These are phyloP conservation scores for Helogale parvula DNA, from an alignment of 2,113 vertebrate genomes.

Conservation along the genomic window DNA sequence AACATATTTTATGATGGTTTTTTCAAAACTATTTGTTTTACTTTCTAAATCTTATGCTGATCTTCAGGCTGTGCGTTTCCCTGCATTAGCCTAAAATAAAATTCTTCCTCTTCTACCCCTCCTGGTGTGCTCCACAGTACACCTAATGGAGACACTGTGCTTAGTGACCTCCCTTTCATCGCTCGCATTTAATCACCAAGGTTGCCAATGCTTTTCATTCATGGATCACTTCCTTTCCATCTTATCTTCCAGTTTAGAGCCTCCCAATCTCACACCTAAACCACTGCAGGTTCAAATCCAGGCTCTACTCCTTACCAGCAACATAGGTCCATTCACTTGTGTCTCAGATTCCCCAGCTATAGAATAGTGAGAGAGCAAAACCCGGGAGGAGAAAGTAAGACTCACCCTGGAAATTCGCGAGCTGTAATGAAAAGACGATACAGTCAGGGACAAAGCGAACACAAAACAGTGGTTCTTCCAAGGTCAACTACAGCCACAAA, in stretches of 20 bases:
- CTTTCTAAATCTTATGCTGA: conserved; percentile 4
- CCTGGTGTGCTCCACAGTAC: neutral
- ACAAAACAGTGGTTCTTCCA: neutral
- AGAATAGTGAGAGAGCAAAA: neutral
- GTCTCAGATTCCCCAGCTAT: neutral
- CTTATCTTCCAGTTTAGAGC: neutral
- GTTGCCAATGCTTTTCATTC: neutral
- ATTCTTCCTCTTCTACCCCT: neutral
- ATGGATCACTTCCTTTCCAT: neutral
- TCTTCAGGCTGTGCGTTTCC: neutral
- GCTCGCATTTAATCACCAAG: neutral
- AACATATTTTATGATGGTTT: conserved; percentile 18
- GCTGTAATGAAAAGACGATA: neutral
- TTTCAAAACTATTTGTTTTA: conserved; percentile 46
- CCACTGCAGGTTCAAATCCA: neutral
- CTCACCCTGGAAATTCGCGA: neutral
- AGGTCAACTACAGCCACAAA: neutral
- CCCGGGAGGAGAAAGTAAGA: neutral
- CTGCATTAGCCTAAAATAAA: conserved; percentile 32
- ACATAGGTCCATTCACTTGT: neutral
- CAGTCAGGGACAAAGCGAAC: neutral
- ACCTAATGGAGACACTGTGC: neutral
- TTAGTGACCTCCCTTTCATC: neutral
- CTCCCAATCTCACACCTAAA: neutral
- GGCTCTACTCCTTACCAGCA: neutral